A percentile compares a stretch with the other conserved stretches of the same genome.
These are phyloP conservation scores for Beaufortia kweichowensis DNA, from an alignment of 2,113 vertebrate species.

Conservation along the genomic window DNA sequence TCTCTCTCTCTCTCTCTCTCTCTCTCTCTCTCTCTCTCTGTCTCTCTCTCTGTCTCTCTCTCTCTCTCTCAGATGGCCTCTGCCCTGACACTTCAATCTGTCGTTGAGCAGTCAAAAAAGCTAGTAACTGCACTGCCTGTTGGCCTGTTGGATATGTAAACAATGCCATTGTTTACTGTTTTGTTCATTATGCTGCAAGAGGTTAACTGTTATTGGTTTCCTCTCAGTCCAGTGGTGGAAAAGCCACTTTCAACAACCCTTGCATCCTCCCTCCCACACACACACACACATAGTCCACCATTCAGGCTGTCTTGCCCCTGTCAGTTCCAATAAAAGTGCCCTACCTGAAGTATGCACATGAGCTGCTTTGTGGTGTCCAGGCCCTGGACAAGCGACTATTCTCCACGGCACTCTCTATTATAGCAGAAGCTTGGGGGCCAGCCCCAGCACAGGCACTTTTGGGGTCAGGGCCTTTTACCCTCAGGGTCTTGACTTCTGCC, in stretches of 20 bases:
- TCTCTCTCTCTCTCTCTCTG: too few species aligned
- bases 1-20: too few species aligned
- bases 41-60: too few species aligned
- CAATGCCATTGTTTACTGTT: slow-evolving; percentile 93
- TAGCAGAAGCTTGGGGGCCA: slow-evolving; percentile 81
- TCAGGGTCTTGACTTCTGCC: slow-evolving; percentile 98
- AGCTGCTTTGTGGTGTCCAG: slow-evolving; percentile 79
- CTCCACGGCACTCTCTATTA: slow-evolving; percentile 80
- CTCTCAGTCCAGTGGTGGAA: slow-evolving; percentile 79
- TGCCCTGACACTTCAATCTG: slow-evolving; percentile 64
- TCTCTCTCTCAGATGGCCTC: slow-evolving; percentile 41
- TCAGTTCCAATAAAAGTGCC: slow-evolving; percentile 96
- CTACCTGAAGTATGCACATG: slow-evolving; percentile 99
- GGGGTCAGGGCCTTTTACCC: slow-evolving; percentile 99
- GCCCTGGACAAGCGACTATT: slow-evolving; percentile 81
- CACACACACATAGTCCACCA: slow-evolving; percentile 72
- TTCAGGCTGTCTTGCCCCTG: slow-evolving; percentile 92
- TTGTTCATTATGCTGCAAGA: slow-evolving; percentile 86
- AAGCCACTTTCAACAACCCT: slow-evolving; percentile 46
- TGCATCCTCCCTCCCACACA: slow-evolving; percentile 42
- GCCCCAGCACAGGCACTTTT: slow-evolving; percentile 84
- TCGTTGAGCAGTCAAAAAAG: slow-evolving; percentile 65
- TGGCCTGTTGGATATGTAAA: slow-evolving; percentile 80
- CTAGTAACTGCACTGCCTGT: slow-evolving; percentile 61
- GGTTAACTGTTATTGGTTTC: slow-evolving; percentile 95